A percentile compares a stretch with the other conserved stretches of the same genome.
Conservation (phyloP, 2,113 vertebrate species). For the Oostethus manadensis region DNA sequence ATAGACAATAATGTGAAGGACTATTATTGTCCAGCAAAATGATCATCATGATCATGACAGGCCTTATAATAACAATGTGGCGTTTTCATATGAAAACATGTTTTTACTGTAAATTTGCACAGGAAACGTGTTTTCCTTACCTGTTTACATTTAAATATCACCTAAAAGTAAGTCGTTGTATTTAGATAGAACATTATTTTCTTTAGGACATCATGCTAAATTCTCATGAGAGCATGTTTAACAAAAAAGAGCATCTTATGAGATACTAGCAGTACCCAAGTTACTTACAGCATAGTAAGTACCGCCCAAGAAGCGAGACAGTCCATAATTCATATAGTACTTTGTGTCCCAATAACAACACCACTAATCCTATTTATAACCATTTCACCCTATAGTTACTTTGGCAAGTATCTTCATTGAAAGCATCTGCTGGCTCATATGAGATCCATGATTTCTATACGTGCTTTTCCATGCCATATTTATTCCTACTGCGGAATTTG, state of each 20-base stretch:
- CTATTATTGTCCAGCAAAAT: no score
- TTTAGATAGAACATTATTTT: background rate
- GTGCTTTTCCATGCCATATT: slow-evolving; percentile 15
- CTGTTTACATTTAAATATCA: no score
- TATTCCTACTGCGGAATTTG: slow-evolving; percentile 22
- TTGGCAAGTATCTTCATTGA: background rate
- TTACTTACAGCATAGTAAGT: background rate
- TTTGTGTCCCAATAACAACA: background rate
- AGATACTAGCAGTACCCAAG: background rate
- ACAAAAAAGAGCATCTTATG: background rate
- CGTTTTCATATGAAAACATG: no score
- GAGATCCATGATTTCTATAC: slow-evolving; percentile 8
- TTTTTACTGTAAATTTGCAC: no score
- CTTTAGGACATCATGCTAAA: background rate
- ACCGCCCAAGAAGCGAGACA: background rate
- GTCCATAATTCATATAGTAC: background rate
- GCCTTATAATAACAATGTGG: no score
- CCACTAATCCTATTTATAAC: background rate
- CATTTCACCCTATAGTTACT: background rate
- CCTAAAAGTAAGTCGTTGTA: no score
- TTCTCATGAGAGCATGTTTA: background rate
- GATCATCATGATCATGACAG: no score
- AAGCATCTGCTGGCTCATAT: slow-evolving; percentile 16
- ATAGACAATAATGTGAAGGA: no score
- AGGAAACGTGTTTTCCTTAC: no score